Percentiles rank a stretch among this genome's conserved stretches.
Evolutionary conservation across 2,888 invertebrate species (phyloP).

Genomic region (Zygaena filipendulae): DNA sequence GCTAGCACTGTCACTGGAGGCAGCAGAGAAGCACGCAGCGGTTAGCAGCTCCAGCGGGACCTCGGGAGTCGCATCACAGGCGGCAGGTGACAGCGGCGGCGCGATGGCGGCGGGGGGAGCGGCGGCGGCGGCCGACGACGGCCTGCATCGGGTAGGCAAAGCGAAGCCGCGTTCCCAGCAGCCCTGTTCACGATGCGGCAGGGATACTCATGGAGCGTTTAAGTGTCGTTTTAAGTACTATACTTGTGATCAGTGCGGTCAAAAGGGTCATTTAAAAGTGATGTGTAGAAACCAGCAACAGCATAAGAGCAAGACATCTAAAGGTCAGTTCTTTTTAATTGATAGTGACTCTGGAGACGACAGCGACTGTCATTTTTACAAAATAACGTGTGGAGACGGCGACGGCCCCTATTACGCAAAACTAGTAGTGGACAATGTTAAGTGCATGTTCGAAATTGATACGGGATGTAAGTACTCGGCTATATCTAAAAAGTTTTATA

Average conservation of each 20-base stretch:
- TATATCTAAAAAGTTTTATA: constrained; percentile 14
- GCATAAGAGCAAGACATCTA: not conserved
- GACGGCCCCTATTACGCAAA: constrained; percentile 11
- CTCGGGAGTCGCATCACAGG: constrained; percentile 1
- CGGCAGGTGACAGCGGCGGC: constrained; percentile 1
- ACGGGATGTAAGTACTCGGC: constrained; percentile 17
- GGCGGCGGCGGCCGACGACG: constrained; percentile 4
- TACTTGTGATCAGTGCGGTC: constrained; percentile 8
- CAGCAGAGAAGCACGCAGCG: constrained; percentile 9
- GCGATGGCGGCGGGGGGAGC: constrained; percentile 5
- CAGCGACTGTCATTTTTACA: constrained; percentile 12
- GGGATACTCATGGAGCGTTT: not conserved
- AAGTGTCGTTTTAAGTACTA: constrained; percentile 7
- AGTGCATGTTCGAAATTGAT: constrained; percentile 16
- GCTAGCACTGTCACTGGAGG: constrained; percentile 10
- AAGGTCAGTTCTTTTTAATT: constrained; percentile 10
- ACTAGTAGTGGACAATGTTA: constrained; percentile 9
- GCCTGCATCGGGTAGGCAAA: constrained; percentile 1
- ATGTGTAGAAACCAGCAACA: constrained; percentile 5
- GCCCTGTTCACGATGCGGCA: too few species aligned
- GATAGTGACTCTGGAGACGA: constrained; percentile 8
- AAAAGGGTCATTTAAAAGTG: constrained; percentile 9
- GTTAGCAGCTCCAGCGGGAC: not conserved
- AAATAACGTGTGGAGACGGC: constrained; percentile 6
- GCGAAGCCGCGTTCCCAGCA: constrained; percentile 1